These are phyloP conservation scores for Sclerurus mexicanus DNA, from an alignment of 2,113 vertebrate genomes.

Conservation along the genomic window DNA sequence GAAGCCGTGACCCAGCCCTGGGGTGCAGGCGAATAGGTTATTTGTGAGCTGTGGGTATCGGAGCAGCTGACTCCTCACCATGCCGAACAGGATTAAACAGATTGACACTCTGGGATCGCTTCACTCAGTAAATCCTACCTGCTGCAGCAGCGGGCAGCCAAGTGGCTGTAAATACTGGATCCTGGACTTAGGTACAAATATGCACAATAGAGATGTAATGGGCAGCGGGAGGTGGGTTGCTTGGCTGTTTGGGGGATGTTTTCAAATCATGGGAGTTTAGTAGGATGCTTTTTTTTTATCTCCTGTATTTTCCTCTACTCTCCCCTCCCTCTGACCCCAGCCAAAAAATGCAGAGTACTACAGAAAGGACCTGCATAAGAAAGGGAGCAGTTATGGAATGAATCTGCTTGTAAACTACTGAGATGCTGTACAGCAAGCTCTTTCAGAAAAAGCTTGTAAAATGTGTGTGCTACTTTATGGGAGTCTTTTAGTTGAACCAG, in stretches of 20 bases:
- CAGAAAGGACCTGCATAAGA: neutral
- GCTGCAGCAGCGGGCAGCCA: slow-evolving; percentile 68
- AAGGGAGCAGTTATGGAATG: neutral
- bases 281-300: neutral
- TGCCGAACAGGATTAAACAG: slow-evolving; percentile 86
- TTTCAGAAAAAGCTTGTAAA: neutral
- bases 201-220: neutral
- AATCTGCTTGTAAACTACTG: neutral
- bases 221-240: neutral
- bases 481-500: neutral
- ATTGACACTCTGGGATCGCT: slow-evolving; percentile 78
- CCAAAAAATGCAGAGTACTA: neutral
- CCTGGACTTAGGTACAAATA: slow-evolving; percentile 90
- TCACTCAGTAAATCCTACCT: slow-evolving; percentile 76
- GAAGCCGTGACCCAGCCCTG: neutral
- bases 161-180: slow-evolving; percentile 95
- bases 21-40: neutral
- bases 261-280: neutral
- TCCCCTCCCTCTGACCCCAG: neutral
- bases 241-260: neutral
- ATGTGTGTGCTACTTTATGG: neutral
- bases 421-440: slow-evolving; percentile 9
- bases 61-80: slow-evolving; percentile 41
- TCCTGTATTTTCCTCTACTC: neutral
- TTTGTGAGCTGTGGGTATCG: neutral